Base-by-base conservation (phyloP, 2,113 vertebrate species). In the Pavo muticus region DNA sequence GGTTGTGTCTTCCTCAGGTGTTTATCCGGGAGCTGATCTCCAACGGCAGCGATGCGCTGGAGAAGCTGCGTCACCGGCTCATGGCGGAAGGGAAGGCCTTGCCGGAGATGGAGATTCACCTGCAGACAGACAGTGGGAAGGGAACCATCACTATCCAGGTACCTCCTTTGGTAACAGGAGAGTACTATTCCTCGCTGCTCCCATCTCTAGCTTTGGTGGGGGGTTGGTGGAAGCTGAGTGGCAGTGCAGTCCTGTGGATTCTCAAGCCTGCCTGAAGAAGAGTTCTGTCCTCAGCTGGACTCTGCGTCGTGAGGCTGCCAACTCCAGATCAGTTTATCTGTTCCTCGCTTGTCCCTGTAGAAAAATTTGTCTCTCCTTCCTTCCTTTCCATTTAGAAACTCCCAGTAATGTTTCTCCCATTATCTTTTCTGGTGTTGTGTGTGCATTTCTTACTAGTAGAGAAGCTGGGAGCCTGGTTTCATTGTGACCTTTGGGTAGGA, bases 21-120 rank as follows among this genome's bases (percentile, higher is more conserved):
- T 99, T 99, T 68, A 98, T 99, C 92, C 98, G 99, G 68, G 99
- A 99, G 96, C 98, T 99, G 90, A 99, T 99, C 97, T 99, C 99
- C 80, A 99, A 99, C 0, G 97, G 98, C 82, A 99, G 99, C 0
- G 99, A 99, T 4, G 99, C 99, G 9, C 96, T 99, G 95, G 99
- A 99, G 96, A 99, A 99, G 70, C 98, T 99, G 79, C 98, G 99
- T 1, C 99, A 99, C 88, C 98, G 97, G 69, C 95, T 99, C 91
- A 95, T 98, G 74, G 97, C 98, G 3, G 97, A 97, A 19, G 98
- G 98, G 14, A 98, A 98, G 16, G 93, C 97, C 9, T 92, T 98
- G 9, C 98, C 98, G 2, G 98, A 98, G 48, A 98, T 99, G 98
- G 99, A 99, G 98, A 98, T 99, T 91, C 99, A 99, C 72, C 97